Evolutionary conservation across 1,140 invertebrate species (phyloP).

Genomic region (Scaptomyza pallida): DNA sequence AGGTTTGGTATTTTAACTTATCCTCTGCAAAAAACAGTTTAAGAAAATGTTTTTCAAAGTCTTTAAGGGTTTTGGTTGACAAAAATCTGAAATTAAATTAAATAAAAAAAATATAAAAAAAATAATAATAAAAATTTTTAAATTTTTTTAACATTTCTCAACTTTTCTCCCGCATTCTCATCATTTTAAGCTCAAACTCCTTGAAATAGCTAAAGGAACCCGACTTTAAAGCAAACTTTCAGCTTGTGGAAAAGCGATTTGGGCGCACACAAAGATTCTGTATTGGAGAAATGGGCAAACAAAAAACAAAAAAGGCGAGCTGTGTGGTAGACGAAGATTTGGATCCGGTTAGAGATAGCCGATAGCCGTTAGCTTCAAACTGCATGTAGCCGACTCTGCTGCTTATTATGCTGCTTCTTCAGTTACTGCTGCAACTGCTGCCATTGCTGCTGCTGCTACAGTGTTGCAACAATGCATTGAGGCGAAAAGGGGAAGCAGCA

Average conservation of each 20-base stretch:
- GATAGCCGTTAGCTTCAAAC: constrained; percentile 1
- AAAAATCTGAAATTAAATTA: no score
- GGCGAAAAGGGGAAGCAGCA: constrained; percentile 9
- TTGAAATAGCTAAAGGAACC: no score
- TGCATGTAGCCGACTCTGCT: not conserved
- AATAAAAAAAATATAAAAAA: no score
- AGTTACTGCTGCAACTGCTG: no score
- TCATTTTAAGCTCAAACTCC: no score
- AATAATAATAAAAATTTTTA: no score
- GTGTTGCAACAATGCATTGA: constrained; percentile 25
- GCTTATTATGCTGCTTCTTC: not conserved
- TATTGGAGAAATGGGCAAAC: constrained; percentile 11
- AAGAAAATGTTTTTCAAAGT: no score
- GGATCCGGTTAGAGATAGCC: constrained; percentile 5
- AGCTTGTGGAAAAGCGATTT: constrained; percentile 1
- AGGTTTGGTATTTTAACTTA: no score
- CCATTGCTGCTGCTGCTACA: not conserved
- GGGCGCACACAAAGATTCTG: constrained; percentile 15
- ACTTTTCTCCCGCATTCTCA: no score
- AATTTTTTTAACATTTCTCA: no score
- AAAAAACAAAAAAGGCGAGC: constrained; percentile 32
- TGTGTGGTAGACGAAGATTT: not conserved
- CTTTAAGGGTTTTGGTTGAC: no score
- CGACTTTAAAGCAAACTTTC: not conserved
- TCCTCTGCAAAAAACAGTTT: not conserved